These are phyloP conservation scores for Oligia latruncula DNA, from an alignment of 2,888 invertebrate genomes.

Conservation along the genomic window DNA sequence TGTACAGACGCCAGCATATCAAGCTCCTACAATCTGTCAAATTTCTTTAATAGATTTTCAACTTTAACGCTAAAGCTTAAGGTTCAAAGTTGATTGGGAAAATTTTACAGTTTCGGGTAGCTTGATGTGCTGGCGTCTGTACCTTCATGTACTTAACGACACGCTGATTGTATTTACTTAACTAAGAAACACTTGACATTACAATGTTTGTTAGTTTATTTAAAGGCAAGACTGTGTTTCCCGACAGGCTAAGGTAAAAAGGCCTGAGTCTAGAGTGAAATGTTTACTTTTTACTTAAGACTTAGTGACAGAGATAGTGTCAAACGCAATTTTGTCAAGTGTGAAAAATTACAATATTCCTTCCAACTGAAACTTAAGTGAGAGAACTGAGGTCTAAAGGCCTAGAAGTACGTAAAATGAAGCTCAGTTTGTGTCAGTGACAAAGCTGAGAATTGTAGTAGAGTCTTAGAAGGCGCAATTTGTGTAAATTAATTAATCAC, in stretches of 20 bases:
- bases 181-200: constrained; percentile 30
- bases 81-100: no score
- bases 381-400: neutral
- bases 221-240: neutral
- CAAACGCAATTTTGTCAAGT: neutral
- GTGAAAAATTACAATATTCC: neutral
- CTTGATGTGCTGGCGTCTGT: neutral
- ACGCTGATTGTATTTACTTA: constrained; percentile 33
- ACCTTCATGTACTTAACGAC: constrained; percentile 40
- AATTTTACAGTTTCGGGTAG: no score
- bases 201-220: constrained; percentile 2
- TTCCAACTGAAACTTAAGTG: neutral
- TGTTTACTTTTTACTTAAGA: neutral
- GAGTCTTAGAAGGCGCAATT: neutral
- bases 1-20: neutral
- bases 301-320: no score
- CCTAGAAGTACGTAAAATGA: neutral
- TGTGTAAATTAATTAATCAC: neutral
- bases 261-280: neutral
- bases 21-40: no score
- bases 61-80: no score
- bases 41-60: no score
- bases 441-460: no score
- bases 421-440: neutral
- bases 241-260: neutral